Conservation (phyloP, 2,113 vertebrate species). For the Myodes glareolus region DNA sequence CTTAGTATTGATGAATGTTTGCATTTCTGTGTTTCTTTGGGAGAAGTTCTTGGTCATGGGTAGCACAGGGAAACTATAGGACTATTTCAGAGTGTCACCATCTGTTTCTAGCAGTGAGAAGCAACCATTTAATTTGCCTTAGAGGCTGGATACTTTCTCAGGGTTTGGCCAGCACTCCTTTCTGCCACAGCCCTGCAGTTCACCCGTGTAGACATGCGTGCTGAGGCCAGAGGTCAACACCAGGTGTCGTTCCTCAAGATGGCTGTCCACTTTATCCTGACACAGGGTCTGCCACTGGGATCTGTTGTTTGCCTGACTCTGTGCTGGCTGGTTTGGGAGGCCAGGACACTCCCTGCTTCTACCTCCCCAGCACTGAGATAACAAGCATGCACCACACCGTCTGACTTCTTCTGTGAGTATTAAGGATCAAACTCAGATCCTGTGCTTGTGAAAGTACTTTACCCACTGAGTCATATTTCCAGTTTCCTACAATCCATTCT, state of each 20-base stretch:
- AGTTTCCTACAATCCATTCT: background rate
- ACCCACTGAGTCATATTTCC: background rate
- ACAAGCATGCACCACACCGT: background rate
- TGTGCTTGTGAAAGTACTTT: background rate
- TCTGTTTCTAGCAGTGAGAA: background rate
- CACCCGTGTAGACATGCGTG: background rate
- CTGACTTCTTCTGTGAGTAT: background rate
- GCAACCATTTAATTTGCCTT: background rate
- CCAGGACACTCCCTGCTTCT: background rate
- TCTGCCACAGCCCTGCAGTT: background rate
- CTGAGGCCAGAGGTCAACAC: background rate
- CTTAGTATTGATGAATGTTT: background rate
- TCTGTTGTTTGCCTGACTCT: background rate
- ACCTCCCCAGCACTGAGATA: background rate
- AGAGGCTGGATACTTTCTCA: background rate
- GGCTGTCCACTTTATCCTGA: background rate
- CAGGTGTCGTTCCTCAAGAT: background rate
- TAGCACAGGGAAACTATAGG: background rate
- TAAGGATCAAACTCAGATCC: background rate
- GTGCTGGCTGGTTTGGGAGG: background rate
- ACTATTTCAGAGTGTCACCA: background rate
- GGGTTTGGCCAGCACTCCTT: background rate
- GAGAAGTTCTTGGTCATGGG: background rate
- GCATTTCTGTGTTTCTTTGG: background rate
- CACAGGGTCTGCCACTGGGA: background rate